A percentile compares a stretch with the other conserved stretches of the same genome.
Conservation (phyloP, 2,113 vertebrate species). For the Dipodomys merriami region DNA sequence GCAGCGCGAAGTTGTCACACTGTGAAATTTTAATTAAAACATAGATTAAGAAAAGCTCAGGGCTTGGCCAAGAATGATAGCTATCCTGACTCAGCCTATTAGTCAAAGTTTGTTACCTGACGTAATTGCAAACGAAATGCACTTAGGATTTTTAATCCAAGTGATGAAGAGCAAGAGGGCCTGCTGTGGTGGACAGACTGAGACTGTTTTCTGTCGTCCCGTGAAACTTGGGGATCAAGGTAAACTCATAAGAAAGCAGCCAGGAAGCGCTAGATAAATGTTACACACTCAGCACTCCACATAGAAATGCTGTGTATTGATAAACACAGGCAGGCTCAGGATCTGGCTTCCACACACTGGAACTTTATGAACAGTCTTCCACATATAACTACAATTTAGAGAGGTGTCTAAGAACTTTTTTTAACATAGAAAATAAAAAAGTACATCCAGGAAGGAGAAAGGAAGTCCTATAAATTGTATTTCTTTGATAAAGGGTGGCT, state of each 20-base stretch:
- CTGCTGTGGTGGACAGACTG: background rate
- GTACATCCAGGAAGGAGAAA: too few species aligned
- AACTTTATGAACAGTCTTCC: background rate
- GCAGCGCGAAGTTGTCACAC: slow-evolving; percentile 17
- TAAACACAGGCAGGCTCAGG: background rate
- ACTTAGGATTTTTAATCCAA: background rate
- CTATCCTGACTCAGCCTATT: background rate
- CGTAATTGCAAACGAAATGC: slow-evolving; percentile 20
- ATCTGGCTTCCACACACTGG: background rate
- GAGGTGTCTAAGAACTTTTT: too few species aligned
- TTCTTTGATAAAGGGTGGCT: background rate
- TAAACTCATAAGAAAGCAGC: background rate
- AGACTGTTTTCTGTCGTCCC: background rate
- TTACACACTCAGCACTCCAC: background rate
- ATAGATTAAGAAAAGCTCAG: slow-evolving; percentile 35
- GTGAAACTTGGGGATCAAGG: slow-evolving; percentile 3
- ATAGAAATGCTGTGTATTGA: background rate
- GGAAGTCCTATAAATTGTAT: background rate
- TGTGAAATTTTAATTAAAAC: slow-evolving; percentile 68
- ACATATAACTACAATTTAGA: slow-evolving; percentile 3
- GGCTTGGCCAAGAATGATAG: slow-evolving; percentile 30
- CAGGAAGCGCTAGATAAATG: background rate
- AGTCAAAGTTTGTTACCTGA: slow-evolving; percentile 34
- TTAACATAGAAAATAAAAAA: too few species aligned
- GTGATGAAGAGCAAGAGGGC: background rate